Evolutionary conservation across 2,888 invertebrate species (phyloP), one percentile per base, ranked within the genome.

Genomic region (Deroplatys truncata): DNA sequence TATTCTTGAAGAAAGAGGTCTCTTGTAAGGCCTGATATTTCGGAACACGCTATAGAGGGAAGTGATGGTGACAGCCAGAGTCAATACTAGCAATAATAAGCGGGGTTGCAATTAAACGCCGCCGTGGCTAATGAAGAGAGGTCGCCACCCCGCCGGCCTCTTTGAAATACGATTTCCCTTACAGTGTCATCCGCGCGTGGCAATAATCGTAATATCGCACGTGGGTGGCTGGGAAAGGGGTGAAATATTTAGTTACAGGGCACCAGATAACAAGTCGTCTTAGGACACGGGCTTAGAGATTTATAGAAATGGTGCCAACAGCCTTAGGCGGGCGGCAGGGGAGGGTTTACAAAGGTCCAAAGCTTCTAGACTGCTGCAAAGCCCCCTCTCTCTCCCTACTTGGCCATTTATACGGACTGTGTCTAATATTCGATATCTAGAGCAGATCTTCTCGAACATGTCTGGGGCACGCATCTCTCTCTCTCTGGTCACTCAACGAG

Each of bases 121-220:
- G 20, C 88, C 87, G 82, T 87, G 88, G 84, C 90, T 90, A 90
- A 90, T 90, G 90, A 90, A 90, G 90, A 89, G 90, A 49, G 88
- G 72, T 88, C 35, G 83, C 29, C 87, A 72, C 56, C 56, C 56
- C 56, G 56, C 31, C 82, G 82, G 82, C 49, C 90, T 86, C 89
- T 89, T 88, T 88, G 89, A 89, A 85, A 88, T 85, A 88, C 90
- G 86, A 86, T 86, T 88, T 85, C 88, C 56, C 56, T 72, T 25
- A 5, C 85, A 72, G 84, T 84, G 90, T 89, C 89, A 87, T 87
- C 88, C 86, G 43, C 89, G 35, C 88, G 88, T 89, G 89, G 84
- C 89, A 49, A 88, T 90, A 90, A 89, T 88, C 90, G 90, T 89
- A 90, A 90, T 90, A 90, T 90, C 89, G 88, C 90, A 88, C 90